Base-by-base conservation (phyloP, 1,140 invertebrate species). In the Contarinia nasturtii region DNA sequence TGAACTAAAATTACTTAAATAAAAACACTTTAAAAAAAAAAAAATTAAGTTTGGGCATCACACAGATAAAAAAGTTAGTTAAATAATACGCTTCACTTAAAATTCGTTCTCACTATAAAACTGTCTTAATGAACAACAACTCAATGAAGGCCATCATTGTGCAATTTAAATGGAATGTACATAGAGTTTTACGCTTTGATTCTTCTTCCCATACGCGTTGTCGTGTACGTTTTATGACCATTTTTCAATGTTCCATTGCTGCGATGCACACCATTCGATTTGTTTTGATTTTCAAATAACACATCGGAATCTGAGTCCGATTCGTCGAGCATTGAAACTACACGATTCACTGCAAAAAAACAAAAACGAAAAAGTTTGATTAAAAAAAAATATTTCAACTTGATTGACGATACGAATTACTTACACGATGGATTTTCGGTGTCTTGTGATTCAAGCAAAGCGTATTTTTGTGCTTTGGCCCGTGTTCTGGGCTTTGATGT, bases 221-320 rank as follows among this genome's bases (percentile, higher is more conserved):
- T 61, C 5, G 69, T 67, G 54, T 73, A 74, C 47, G 68, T 71
- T 54, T 65, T 64, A 55, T 53, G 2, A 47, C 47, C 52, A 44
- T 61, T 56, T 18, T 55, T 58, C 2, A 49, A 46, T 36, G 50
- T 44, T 19, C 61, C 52, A 49, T 52, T 57, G 10, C 54, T 49
- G 44, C 63, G 58, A 37, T 63, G 50, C 49, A 60, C 55, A 0
- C 75, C 75, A 54, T 77, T 77, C 15, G 63, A 60, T 52, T 75
- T 71, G 14, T 67, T 62, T 15, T 67, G 65, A 8, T 65, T 68
- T 58, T 82, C 78, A 58, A 80, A 80, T 2, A 82, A 59, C 15
- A 80, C 75, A 62, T 82, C 79, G 1, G 77, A 80, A 52, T 82
- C 79, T 0, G 79, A 82, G 49, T 85, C 82, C 1, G 75, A 76